Evolutionary conservation across 1,140 invertebrate genomes (phyloP).

Genomic region (Agrypnia vestita): DNA sequence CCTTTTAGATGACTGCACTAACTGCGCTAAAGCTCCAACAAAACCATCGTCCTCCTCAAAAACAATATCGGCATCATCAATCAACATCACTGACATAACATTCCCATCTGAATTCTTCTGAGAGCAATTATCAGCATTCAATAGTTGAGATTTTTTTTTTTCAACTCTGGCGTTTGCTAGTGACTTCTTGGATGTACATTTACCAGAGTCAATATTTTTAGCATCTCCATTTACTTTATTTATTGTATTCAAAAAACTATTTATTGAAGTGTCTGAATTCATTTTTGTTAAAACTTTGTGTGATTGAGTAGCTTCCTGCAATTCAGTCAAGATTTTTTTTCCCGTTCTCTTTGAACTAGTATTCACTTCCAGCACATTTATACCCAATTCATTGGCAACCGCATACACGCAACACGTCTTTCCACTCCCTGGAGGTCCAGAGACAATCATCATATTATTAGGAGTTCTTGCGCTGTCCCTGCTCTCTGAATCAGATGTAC

Average conservation of each 20-base stretch:
- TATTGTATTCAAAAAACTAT: conserved; percentile 56
- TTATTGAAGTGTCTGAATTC: conserved; percentile 60
- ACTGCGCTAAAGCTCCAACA: conserved; percentile 82
- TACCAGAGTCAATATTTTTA: conserved; percentile 52
- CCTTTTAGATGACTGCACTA: conserved; percentile 86
- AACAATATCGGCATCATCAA: conserved; percentile 91
- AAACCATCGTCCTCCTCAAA: conserved; percentile 94
- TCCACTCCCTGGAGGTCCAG: conserved; percentile 88
- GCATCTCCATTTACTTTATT: conserved; percentile 64
- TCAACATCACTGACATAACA: conserved; percentile 84
- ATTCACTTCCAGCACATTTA: conserved; percentile 94
- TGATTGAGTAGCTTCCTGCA: conserved; percentile 94
- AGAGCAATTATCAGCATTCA: conserved; percentile 52
- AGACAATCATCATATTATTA: conserved; percentile 83
- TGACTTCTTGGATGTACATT: background rate
- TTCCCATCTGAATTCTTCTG: conserved; percentile 62
- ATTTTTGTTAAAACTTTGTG: conserved; percentile 80
- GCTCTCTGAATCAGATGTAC: conserved; percentile 72
- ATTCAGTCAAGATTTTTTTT: conserved; percentile 85
- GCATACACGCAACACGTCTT: conserved; percentile 93
- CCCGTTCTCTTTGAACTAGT: conserved; percentile 87
- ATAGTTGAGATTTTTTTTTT: conserved; percentile 40
- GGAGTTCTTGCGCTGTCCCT: conserved; percentile 63
- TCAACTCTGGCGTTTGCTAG: background rate
- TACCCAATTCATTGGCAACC: conserved; percentile 89